Evolutionary conservation across 2,113 vertebrate species (phyloP).

Genomic region (Phainopepla nitens): DNA sequence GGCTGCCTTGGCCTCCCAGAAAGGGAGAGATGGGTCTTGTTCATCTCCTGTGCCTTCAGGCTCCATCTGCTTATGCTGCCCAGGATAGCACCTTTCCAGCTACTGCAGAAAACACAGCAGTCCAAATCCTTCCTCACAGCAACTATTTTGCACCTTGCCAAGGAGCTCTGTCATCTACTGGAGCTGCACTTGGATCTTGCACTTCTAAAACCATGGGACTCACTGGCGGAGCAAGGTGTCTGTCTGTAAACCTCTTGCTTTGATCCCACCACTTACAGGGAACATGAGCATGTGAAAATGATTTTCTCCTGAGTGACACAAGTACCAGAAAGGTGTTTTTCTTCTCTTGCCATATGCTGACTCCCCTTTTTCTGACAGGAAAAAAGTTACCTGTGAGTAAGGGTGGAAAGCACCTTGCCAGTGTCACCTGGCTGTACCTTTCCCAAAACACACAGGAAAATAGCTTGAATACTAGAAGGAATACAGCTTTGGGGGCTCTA

Average conservation of each 20-base stretch:
- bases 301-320: not conserved
- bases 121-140: not conserved
- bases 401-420: not conserved
- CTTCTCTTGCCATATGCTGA: not conserved
- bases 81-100: not conserved
- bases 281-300: not conserved
- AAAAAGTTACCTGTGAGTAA: not conserved
- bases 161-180: not conserved
- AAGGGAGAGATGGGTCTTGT: not conserved
- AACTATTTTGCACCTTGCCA: not conserved
- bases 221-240: not conserved
- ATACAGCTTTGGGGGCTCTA: not conserved
- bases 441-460: not conserved
- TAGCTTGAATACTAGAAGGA: not conserved
- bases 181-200: not conserved
- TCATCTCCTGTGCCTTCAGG: not conserved
- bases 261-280: not conserved
- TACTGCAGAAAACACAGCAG: not conserved
- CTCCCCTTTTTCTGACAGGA: not conserved
- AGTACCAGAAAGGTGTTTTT: not conserved
- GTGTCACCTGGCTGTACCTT: not conserved
- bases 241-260: not conserved
- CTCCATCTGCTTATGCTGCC: not conserved
- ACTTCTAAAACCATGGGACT: not conserved
- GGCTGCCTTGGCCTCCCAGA: not conserved